Conservation (phyloP, 2,888 invertebrate genomes). For the Quadroppia sp. region DNA sequence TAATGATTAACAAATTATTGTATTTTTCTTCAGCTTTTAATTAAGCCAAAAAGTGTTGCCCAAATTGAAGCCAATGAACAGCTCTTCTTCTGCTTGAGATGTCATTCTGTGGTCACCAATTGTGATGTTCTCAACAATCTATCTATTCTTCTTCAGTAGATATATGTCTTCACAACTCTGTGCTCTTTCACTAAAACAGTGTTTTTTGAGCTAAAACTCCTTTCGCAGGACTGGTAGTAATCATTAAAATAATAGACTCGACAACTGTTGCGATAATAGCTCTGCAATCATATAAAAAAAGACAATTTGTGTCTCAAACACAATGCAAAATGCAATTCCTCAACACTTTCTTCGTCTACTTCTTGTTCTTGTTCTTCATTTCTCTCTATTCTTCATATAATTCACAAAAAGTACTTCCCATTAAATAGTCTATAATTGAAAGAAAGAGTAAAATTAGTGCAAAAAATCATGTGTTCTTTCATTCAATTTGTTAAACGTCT, state of each 20-base stretch:
- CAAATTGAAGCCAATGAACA: background rate
- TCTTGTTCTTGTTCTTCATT: too few relatives aligned
- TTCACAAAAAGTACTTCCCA: background rate
- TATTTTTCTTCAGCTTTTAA: slow-evolving; percentile 1
- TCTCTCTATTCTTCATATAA: background rate
- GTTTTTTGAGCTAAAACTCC: background rate
- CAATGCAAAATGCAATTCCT: slow-evolving; percentile 24
- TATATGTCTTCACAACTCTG: background rate
- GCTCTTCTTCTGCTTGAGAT: slow-evolving; percentile 17
- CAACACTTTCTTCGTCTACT: background rate
- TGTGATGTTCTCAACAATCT: background rate
- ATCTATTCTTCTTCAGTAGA: background rate
- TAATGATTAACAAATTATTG: slow-evolving; percentile 6
- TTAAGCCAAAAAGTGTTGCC: slow-evolving; percentile 4
- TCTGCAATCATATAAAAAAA: background rate
- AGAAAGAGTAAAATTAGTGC: background rate
- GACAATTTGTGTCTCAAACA: slow-evolving; percentile 4
- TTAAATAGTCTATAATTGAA: background rate
- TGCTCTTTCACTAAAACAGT: background rate
- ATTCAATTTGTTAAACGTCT: background rate
- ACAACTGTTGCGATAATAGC: slow-evolving; percentile 31
- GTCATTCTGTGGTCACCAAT: slow-evolving; percentile 19
- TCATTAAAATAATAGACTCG: slow-evolving; percentile 32
- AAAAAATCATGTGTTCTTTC: background rate
- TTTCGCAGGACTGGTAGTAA: background rate